Evolutionary conservation across 2,888 invertebrate species (phyloP).

Genomic region (Agrochola lychnidis): DNA sequence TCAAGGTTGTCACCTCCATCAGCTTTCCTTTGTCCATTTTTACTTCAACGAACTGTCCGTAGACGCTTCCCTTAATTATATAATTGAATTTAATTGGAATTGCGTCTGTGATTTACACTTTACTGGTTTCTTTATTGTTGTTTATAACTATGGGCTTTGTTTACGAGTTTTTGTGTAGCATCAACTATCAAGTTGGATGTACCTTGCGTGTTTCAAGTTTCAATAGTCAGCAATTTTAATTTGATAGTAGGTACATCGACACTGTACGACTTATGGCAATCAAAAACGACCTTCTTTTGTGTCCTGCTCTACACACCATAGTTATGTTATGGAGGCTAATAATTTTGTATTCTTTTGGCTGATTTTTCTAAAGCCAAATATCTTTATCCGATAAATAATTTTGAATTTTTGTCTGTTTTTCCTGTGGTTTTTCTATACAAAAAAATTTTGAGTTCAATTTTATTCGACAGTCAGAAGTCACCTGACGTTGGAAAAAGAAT

Average conservation of each 20-base stretch:
- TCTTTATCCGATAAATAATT: neutral
- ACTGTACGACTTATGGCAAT: neutral
- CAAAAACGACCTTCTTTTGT: neutral
- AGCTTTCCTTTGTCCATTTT: conserved; percentile 58
- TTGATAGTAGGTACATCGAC: conserved; percentile 2
- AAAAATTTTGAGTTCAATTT: no score
- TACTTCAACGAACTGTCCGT: conserved; percentile 51
- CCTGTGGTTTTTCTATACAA: no score
- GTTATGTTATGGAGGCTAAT: neutral
- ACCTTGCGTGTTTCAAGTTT: neutral
- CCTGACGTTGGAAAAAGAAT: neutral
- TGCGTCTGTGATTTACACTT: conserved; percentile 55
- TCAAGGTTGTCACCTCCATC: conserved; percentile 58
- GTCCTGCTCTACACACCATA: neutral
- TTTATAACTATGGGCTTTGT: conserved; percentile 59
- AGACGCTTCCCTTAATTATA: conserved; percentile 60
- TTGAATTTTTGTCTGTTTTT: no score
- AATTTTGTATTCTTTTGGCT: neutral
- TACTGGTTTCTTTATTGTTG: conserved; percentile 60
- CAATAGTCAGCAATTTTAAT: conserved; percentile 15
- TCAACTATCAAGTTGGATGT: conserved; percentile 11
- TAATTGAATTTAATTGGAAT: conserved; percentile 68
- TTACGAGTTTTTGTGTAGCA: conserved; percentile 34
- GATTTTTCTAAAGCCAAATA: neutral
- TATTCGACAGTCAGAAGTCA: neutral